Evolutionary conservation across 92 coral and sea anemone genomes (phyloP), one percentile per base, ranked within the genome.

Genomic region (Porites lobata): DNA sequence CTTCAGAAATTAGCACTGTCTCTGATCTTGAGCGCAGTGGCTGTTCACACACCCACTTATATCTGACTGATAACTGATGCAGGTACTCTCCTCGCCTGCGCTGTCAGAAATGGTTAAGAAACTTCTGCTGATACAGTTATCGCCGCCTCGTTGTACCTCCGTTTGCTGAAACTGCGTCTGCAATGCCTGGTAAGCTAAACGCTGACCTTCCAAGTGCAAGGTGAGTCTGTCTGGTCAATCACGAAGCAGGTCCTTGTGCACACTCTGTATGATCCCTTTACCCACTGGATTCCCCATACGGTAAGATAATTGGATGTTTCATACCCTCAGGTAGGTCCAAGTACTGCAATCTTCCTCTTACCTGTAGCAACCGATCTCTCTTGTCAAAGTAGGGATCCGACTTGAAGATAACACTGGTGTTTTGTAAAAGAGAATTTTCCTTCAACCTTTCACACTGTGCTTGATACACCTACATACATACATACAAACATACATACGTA

Each of bases 141-240:
- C 82, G 72, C 70, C 53, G 65, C 53, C 79, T 68, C 32, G 85
- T 71, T 58, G 59, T 56, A 14, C 50, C 17, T 24, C 19, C 51
- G 50, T 69, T 69, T 19, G 47, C 74, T 69, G 74, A 69, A 22
- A 19, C 51, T 22, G 72, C 81, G 43, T 79, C 86, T 79, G 14
- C 62, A 11, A 64, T 12, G 63, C 73, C 81, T 5, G 86, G 90
- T 78, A 86, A 20, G 65, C n/a, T 69, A 11, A 13, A 43, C 1
- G 69, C 32, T 56, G 72, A 67, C 69, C 90, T 66, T 78, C 90
- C 90, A 50, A 86, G n/a, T 32, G 85, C 78, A 29, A 86, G 57
- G 69, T 86, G 85, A 9, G 90, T 85, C 7, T 3, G 43, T 38
- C 43, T 0, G 20, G 76, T 81, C 12, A 84, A 54, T 82, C 87